phyloP scores from a whole-genome alignment of 2,888 invertebrate species.

The Crematogaster levior region DNA sequence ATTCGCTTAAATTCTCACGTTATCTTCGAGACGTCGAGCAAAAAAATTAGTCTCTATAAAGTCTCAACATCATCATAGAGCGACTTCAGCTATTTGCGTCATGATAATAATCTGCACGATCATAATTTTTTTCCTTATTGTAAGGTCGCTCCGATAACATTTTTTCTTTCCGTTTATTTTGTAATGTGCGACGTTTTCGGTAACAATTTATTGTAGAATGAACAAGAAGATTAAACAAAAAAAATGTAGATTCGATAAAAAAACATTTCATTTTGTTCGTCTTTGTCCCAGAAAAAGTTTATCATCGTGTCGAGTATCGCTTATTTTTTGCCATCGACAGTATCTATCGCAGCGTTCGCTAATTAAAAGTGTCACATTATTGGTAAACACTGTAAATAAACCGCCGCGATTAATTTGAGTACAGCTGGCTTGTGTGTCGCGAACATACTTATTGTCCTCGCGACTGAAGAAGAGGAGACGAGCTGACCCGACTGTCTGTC shows the following conservation, averaged over 20 bases:
- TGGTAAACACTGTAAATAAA: constrained; percentile 56
- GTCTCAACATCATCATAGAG: not conserved
- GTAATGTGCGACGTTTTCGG: not conserved
- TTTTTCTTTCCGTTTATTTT: not conserved
- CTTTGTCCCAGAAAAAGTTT: not conserved
- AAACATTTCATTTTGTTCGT: constrained; percentile 7
- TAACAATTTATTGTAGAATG: constrained; percentile 3
- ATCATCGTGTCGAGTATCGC: not conserved
- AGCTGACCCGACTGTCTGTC: constrained; percentile 55
- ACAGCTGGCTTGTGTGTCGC: constrained; percentile 58
- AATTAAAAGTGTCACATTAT: constrained; percentile 63
- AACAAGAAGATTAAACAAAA: not conserved
- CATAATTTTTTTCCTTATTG: not conserved
- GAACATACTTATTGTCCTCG: not conserved
- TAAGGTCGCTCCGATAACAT: constrained; percentile 1
- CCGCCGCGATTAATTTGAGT: constrained; percentile 61
- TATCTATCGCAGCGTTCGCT: constrained; percentile 51
- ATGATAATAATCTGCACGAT: constrained; percentile 1
- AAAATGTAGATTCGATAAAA: not conserved
- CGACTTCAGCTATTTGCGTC: not conserved
- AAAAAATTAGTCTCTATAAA: not conserved
- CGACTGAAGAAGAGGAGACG: constrained; percentile 6
- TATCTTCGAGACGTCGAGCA: too few relatives aligned
- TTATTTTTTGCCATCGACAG: not conserved
- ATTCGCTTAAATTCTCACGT: not conserved